Conservation (phyloP, 2,797 vertebrate genomes). For the Triplophysa bombifrons region DNA sequence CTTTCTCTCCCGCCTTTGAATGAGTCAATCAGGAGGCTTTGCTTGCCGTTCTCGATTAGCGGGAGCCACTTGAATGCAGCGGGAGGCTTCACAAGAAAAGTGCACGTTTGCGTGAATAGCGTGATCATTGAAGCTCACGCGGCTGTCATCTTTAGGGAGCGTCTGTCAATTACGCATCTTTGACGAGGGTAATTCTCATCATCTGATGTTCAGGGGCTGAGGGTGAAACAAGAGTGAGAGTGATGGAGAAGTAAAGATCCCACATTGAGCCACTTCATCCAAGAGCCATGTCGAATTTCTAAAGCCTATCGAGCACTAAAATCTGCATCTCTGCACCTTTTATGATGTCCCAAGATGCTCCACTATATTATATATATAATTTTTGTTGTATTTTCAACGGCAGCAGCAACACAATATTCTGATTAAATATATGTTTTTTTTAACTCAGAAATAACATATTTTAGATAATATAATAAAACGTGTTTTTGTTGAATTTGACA, state of each 20-base stretch:
- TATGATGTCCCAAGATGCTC: background rate
- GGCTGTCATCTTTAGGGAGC: conserved; percentile 10
- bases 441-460: too few species aligned
- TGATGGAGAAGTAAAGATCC: conserved; percentile 28
- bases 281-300: background rate
- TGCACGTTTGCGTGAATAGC: background rate
- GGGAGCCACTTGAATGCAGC: conserved; percentile 37
- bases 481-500: too few species aligned
- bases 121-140: conserved; percentile 17
- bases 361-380: background rate
- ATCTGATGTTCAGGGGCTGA: conserved; percentile 12
- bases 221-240: background rate
- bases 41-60: conserved; percentile 33
- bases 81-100: conserved; percentile 25
- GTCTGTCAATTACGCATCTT: conserved; percentile 18
- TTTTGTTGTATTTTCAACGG: background rate
- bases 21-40: conserved; percentile 41
- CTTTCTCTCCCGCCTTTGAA: conserved; percentile 30
- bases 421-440: too few species aligned
- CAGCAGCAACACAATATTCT: background rate
- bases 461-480: too few species aligned
- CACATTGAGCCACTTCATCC: conserved; percentile 28
- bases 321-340: background rate
- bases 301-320: background rate
- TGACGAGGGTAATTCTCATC: conserved; percentile 33